Evolutionary conservation across 2,797 vertebrate genomes (phyloP), one percentile per base, ranked within the genome.

Genomic region (Catamblyrhynchus diadema): DNA sequence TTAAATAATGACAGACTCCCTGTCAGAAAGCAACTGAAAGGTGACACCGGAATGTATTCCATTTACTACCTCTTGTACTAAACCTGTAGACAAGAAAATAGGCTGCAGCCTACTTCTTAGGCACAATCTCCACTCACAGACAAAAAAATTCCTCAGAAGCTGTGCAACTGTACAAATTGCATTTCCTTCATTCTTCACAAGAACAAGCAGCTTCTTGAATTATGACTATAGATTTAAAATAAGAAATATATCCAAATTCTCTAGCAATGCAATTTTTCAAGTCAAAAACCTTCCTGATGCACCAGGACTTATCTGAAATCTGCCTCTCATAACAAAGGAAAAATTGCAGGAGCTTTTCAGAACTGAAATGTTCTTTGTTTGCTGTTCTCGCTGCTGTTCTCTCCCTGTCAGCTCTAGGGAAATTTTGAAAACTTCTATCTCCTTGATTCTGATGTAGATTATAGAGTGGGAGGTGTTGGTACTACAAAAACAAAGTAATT

Each of bases 381-480:
- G 80, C 75, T 74, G 27, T 66, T 96, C 87, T 79, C 14, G 4
- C 71, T 94, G 32, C 74, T 75, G 19, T 81, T 96, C 85, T 64
- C 56, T 88, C 70, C 56, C 64, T 93, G 88, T 81, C 89, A 94
- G 51, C 33, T 91, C 54, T 23, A n/a, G 73, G 80, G 60, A 84
- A 83, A 87, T 93, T 94, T 51, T 92, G 60, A 92, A 94, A 95
- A 90, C 7, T 45, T 93, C 28, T 80, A 8, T 81, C 80, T 92
- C 53, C 28, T 93, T 93, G 72, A 80, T 87, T 96, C 80, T 93
- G 57, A 95, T 91, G 88, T 65, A 96, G 81, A 96, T 93, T 90
- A 82, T 54, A 54, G 85, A 93, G 92, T 96, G 78, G 95, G 96
- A 93, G 82, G 81, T 73, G 94, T 95, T 88, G 74, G 47, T 88